Evolutionary conservation across 2,888 invertebrate species (phyloP).

Genomic region (Hydraecia micacea): DNA sequence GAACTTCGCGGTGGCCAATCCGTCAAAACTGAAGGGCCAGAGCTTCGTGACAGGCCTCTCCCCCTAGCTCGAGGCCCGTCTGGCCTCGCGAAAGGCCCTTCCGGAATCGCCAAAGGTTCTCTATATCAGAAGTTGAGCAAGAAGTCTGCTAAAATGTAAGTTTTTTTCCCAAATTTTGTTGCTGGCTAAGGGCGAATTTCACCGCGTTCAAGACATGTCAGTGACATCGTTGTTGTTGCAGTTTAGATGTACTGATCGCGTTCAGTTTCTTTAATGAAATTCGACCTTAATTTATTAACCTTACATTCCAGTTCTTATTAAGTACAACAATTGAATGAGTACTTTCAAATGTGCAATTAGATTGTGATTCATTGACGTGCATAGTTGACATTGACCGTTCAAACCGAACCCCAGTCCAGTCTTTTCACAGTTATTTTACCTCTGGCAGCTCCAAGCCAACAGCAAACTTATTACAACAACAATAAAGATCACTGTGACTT

Average conservation of each 20-base stretch:
- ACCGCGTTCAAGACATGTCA: neutral
- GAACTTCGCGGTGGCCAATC: slow-evolving; percentile 89
- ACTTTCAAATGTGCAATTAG: neutral
- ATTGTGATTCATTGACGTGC: neutral
- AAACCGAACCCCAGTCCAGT: neutral
- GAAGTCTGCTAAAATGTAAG: slow-evolving; percentile 84
- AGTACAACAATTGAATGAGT: neutral
- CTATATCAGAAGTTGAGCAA: slow-evolving; percentile 93
- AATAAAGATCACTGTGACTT: too few relatives aligned
- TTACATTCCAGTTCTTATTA: neutral
- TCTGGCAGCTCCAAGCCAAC: too few relatives aligned
- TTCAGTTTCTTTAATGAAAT: neutral
- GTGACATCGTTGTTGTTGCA: neutral
- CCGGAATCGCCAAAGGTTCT: slow-evolving; percentile 94
- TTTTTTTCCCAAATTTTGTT: slow-evolving; percentile 24
- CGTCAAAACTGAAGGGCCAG: slow-evolving; percentile 90
- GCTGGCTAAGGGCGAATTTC: neutral
- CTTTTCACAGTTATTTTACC: too few relatives aligned
- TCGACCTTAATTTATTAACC: neutral
- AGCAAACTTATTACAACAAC: too few relatives aligned
- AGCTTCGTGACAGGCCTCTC: slow-evolving; percentile 76
- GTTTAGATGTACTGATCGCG: neutral
- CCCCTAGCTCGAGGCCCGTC: slow-evolving; percentile 92
- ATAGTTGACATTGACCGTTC: neutral
- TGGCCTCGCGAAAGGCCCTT: slow-evolving; percentile 93